A percentile compares a stretch with the other conserved stretches of the same genome.
Conservation (phyloP, 2,797 vertebrate genomes). For the Melopsittacus undulatus region DNA sequence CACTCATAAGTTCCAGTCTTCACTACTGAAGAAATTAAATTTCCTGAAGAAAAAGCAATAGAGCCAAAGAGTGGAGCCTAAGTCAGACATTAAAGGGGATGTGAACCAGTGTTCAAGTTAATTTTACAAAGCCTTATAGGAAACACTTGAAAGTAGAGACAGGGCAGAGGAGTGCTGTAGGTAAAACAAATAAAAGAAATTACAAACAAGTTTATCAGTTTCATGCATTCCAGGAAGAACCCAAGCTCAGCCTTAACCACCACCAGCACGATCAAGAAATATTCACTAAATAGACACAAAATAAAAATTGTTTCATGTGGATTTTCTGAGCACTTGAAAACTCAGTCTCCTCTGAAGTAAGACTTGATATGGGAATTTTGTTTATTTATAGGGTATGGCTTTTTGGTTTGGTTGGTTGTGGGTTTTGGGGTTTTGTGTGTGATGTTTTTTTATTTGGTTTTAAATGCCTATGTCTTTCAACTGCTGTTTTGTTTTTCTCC, state of each 20-base stretch:
- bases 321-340: not conserved
- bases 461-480: not conserved
- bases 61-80: not conserved
- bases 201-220: not conserved
- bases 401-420: not conserved
- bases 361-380: not conserved
- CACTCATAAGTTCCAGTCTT: not conserved
- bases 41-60: not conserved
- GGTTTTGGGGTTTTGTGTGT: not conserved
- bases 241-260: not conserved
- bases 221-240: not conserved
- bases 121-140: not conserved
- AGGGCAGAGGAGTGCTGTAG: not conserved
- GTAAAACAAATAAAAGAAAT: not conserved
- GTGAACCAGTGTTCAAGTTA: not conserved
- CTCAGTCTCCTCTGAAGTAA: not conserved
- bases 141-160: not conserved
- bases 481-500: not conserved
- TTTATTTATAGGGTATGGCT: accelerated
- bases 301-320: not conserved
- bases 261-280: not conserved
- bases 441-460: not conserved
- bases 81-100: not conserved
- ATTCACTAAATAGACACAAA: not conserved
- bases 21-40: not conserved